phyloP scores from a whole-genome alignment of 1,140 invertebrate genomes.

The Musca vetustissima region DNA sequence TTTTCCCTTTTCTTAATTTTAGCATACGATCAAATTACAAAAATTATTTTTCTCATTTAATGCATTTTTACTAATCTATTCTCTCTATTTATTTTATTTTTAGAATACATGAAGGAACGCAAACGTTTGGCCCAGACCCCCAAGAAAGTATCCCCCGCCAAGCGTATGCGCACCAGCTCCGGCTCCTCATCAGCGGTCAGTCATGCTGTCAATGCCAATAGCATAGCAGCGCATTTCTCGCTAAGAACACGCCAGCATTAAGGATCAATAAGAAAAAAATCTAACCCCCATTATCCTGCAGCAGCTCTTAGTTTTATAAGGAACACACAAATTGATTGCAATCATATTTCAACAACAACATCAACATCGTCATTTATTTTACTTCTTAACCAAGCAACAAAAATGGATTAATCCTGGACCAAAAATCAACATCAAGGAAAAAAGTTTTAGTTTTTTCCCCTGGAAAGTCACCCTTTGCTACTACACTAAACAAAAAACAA shows the following conservation, averaged over 20 bases:
- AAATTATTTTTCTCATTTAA: too few species aligned
- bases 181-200: slow-evolving; percentile 29
- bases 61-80: slow-evolving; percentile 27
- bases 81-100: slow-evolving; percentile 31
- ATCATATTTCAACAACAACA: too few species aligned
- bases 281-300: background rate
- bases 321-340: too few species aligned
- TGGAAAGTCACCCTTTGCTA: background rate
- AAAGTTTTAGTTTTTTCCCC: slow-evolving; percentile 41
- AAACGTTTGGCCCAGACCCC: slow-evolving; percentile 52
- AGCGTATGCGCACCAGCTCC: slow-evolving; percentile 47
- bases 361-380: too few species aligned
- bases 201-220: slow-evolving; percentile 33
- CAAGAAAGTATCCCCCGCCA: slow-evolving; percentile 49
- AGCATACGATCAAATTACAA: too few species aligned
- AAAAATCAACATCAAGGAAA: slow-evolving; percentile 9
- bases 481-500: background rate
- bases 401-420: background rate
- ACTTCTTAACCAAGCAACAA: too few species aligned
- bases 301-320: too few species aligned
- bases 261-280: background rate
- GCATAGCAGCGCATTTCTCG: slow-evolving; percentile 29
- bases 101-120: slow-evolving; percentile 55
- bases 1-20: too few species aligned
- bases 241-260: slow-evolving; percentile 13